Conservation (phyloP, 2,113 vertebrate species). For the Salvator merianae region DNA sequence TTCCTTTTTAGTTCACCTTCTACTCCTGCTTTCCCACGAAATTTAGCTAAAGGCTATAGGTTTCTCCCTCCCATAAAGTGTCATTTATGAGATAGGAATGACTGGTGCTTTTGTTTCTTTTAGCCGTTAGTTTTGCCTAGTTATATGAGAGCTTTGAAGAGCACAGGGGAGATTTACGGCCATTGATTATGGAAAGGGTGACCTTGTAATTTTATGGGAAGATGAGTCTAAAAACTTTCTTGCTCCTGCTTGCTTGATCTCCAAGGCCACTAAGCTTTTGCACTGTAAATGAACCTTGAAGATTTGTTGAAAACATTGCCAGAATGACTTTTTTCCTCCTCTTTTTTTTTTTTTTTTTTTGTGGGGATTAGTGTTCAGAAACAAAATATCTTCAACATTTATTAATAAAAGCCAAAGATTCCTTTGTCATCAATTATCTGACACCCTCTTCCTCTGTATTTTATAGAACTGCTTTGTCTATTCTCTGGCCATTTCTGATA, state of each 20-base stretch:
- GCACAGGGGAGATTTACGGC: neutral
- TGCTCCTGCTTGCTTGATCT: constrained; percentile 37
- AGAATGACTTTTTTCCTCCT: neutral
- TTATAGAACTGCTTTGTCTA: neutral
- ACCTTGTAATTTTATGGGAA: constrained; percentile 38
- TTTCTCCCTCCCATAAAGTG: neutral
- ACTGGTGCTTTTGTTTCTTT: neutral
- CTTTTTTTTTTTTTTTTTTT: neutral
- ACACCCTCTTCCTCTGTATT: neutral
- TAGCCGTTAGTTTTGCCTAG: neutral
- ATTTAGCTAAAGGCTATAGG: neutral
- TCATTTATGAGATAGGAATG: neutral
- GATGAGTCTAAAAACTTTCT: constrained; percentile 33
- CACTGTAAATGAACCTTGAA: constrained; percentile 47
- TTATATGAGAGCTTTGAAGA: neutral
- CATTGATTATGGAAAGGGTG: constrained; percentile 30
- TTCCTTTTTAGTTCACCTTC: neutral
- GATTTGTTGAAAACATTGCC: constrained; percentile 45
- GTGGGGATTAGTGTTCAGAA: neutral
- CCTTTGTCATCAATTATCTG: neutral
- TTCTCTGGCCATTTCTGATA: neutral
- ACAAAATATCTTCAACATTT: neutral
- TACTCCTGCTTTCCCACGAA: neutral
- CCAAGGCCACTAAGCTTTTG: constrained; percentile 31
- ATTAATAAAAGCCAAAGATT: constrained; percentile 35